Evolutionary conservation across 2,888 invertebrate genomes (phyloP).

Genomic region (Agriopis leucophaearia): DNA sequence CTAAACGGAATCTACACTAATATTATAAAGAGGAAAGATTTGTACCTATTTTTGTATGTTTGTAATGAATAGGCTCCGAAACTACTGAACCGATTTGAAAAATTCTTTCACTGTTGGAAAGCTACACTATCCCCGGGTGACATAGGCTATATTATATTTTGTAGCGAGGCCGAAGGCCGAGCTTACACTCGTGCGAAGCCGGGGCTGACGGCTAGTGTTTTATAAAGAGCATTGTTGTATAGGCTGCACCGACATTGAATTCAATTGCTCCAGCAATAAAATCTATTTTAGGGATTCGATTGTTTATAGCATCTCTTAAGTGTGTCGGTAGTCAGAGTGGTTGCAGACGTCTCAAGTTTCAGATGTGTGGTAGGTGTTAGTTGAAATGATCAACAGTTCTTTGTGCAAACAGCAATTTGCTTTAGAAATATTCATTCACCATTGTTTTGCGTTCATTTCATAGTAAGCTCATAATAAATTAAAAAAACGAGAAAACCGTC

Average conservation of each 20-base stretch:
- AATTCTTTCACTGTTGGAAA: too few relatives aligned
- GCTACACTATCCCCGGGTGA: too few relatives aligned
- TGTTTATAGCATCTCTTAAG: conserved; percentile 74
- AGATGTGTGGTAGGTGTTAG: conserved; percentile 70
- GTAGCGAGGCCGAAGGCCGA: too few relatives aligned
- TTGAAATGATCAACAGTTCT: conserved; percentile 68
- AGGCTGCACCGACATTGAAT: conserved; percentile 75
- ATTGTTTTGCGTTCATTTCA: conserved; percentile 13
- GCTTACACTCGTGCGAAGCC: too few relatives aligned
- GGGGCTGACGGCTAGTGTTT: too few relatives aligned
- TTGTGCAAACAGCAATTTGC: conserved; percentile 61
- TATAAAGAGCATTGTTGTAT: conserved; percentile 66
- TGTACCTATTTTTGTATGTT: too few relatives aligned
- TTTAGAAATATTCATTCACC: conserved; percentile 38
- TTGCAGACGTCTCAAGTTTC: conserved; percentile 77
- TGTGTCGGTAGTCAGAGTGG: conserved; percentile 71
- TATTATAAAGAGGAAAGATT: too few relatives aligned
- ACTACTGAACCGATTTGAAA: too few relatives aligned
- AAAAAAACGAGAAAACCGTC: background rate
- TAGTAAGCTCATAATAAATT: background rate
- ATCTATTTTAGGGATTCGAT: conserved; percentile 76
- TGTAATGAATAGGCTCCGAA: too few relatives aligned
- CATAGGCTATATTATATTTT: too few relatives aligned
- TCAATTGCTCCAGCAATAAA: conserved; percentile 78
- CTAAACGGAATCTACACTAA: conserved; percentile 58